Evolutionary conservation across 2,113 vertebrate genomes (phyloP), one percentile per base, ranked within the genome.

Genomic region (Micronycteris hirsuta): DNA sequence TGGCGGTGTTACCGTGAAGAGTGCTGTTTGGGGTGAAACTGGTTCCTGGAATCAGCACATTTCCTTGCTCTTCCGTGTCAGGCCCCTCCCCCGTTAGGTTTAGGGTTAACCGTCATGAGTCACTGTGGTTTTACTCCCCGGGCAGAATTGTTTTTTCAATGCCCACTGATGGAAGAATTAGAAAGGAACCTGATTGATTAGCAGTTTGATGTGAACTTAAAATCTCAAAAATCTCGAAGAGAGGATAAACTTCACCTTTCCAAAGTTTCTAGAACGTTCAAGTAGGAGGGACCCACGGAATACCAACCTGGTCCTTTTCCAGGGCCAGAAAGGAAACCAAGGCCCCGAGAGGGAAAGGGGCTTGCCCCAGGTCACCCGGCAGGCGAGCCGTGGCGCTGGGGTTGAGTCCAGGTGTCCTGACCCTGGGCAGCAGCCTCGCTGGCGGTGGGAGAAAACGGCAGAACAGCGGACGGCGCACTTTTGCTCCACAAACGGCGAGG

Each of bases 81-180:
- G 4, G 58, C 41, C 94, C 95, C 91, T 91, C 87, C 81, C 87
- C 93, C 68, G 31, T 73, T 77, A 94, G 3, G 17, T 49, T 70
- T 54, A 82, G 95, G 78, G 86, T 95, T 94, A 96, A 92, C 84
- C 49, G 84, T 45, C 49, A 94, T 97, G 93, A 94, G 91, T 96
- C 96, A 97, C 82, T 52, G 73, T 83, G 94, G 83, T 96, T 96
- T 96, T 92, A 91, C 95, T 89, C 76, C 76, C 61, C 61, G 86
- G 83, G 92, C 86, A 96, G 73, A 95, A 74, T 68, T 61, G 9
- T 88, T 97, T 95, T 84, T 86, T 20, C 89, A 4, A 63, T 82
- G 91, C 0, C 96, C 67, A 22, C 65, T 56, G 84, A 96, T 93
- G 63, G 95, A 74, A 91, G n/a, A 73, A 65, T 91, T 52, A 81